Conservation (phyloP, 2,888 invertebrate species). For the Zhuqinia jingwanae region DNA sequence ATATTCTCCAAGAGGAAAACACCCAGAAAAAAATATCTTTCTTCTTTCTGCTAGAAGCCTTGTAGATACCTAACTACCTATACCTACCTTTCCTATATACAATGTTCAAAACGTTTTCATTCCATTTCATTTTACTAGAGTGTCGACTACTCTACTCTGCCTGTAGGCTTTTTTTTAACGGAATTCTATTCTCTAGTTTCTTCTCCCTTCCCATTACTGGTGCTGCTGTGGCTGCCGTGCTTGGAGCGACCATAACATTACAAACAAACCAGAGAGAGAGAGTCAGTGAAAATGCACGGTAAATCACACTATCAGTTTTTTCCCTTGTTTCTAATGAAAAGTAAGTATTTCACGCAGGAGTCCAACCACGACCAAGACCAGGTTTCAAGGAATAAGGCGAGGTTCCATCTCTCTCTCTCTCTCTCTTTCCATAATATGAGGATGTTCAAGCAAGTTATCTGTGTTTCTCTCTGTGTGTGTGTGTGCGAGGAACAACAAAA, state of each 20-base stretch:
- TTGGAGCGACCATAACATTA: constrained; percentile 2
- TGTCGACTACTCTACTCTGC: not conserved
- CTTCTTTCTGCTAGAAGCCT: not conserved
- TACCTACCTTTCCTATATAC: no score
- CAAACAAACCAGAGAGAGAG: not conserved
- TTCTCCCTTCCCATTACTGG: no score
- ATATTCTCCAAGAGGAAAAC: constrained; percentile 1
- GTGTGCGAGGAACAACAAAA: not conserved
- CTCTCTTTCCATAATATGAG: no score
- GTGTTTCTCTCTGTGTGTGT: not conserved
- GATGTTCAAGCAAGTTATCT: not conserved
- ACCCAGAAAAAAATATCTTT: constrained; percentile 7
- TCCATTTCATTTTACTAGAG: not conserved
- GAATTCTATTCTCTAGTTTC: not conserved
- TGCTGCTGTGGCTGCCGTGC: no score
- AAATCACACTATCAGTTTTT: constrained; percentile 52
- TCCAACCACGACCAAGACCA: not conserved
- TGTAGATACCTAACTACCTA: not conserved
- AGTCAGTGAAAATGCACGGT: constrained; percentile 16
- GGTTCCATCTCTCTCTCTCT: not conserved
- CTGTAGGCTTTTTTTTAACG: not conserved
- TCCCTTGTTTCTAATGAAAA: constrained; percentile 49
- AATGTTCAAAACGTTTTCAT: not conserved
- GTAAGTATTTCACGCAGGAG: constrained; percentile 28
- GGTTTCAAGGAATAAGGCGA: not conserved